phyloP scores from a whole-genome alignment of 2,888 invertebrate species.

The Bombyx huttoni region DNA sequence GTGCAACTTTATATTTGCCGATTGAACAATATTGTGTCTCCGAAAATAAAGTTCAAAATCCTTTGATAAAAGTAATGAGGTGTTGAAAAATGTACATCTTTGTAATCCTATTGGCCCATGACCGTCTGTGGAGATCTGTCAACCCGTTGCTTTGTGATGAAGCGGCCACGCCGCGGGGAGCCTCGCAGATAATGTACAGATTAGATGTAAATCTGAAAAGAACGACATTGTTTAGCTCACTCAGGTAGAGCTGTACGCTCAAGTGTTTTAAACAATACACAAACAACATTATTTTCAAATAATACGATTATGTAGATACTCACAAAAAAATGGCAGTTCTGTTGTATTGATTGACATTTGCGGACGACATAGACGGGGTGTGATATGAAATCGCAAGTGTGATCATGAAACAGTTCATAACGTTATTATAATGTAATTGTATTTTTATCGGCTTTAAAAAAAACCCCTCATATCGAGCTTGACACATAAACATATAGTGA shows the following conservation, averaged over 20 bases:
- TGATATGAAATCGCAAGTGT: conserved; percentile 8
- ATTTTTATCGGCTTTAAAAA: no score
- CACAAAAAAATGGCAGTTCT: conserved; percentile 23
- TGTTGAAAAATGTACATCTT: conserved; percentile 40
- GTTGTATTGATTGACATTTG: conserved; percentile 35
- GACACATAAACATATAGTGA: no score
- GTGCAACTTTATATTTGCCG: conserved; percentile 22
- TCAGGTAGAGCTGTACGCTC: conserved; percentile 50
- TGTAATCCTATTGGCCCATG: conserved; percentile 58
- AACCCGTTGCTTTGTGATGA: conserved; percentile 69
- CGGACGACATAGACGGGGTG: conserved; percentile 18
- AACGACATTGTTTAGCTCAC: conserved; percentile 57
- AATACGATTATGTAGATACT: conserved; percentile 47
- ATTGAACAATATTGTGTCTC: conserved; percentile 13
- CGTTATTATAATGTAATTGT: no score
- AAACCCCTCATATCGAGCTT: no score
- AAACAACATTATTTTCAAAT: conserved; percentile 61
- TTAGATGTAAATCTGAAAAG: conserved; percentile 63
- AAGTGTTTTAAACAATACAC: conserved; percentile 58
- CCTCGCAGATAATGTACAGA: conserved; percentile 57
- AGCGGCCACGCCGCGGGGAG: conserved; percentile 55
- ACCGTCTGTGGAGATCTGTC: conserved; percentile 61
- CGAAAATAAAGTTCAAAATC: conserved; percentile 30
- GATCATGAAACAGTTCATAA: no score
- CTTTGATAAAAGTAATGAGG: conserved; percentile 24